phyloP scores from a whole-genome alignment of 2,797 vertebrate genomes.

The Gallinago stenura region DNA sequence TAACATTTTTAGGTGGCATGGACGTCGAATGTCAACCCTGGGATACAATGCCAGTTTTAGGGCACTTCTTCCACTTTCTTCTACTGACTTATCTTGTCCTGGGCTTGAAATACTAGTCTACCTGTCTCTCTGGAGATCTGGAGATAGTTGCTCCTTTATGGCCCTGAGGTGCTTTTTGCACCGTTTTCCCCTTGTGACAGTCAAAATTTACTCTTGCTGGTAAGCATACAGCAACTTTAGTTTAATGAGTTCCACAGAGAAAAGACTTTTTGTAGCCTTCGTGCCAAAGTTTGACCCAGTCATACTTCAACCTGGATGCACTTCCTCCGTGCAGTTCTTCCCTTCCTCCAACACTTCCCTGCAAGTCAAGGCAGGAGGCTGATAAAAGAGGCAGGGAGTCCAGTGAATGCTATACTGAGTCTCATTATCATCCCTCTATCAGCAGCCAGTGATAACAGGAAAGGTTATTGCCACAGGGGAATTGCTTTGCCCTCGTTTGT shows the following conservation, averaged over 20 bases:
- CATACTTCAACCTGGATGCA: neutral
- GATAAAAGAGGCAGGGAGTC: neutral
- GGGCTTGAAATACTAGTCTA: neutral
- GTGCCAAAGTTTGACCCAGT: neutral
- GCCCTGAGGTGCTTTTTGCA: neutral
- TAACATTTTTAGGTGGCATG: neutral
- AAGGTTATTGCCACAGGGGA: conserved; percentile 7
- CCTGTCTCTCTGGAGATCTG: neutral
- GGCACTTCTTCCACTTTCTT: neutral
- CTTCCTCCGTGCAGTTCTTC: neutral
- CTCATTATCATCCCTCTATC: neutral
- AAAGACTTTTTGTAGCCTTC: neutral
- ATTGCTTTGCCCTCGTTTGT: conserved; percentile 6
- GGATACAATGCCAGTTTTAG: neutral
- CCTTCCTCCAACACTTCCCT: neutral
- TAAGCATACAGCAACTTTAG: neutral
- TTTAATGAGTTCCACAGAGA: neutral
- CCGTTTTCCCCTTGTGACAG: neutral
- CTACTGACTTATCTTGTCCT: neutral
- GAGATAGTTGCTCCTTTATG: neutral
- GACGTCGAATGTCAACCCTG: neutral
- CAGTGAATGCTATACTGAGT: neutral
- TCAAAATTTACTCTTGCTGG: neutral
- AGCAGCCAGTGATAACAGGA: conserved; percentile 1
- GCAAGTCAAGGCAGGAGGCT: neutral